Evolutionary conservation across 2,888 invertebrate genomes (phyloP), one percentile per base, ranked within the genome.

Genomic region (Xylota sylvarum): DNA sequence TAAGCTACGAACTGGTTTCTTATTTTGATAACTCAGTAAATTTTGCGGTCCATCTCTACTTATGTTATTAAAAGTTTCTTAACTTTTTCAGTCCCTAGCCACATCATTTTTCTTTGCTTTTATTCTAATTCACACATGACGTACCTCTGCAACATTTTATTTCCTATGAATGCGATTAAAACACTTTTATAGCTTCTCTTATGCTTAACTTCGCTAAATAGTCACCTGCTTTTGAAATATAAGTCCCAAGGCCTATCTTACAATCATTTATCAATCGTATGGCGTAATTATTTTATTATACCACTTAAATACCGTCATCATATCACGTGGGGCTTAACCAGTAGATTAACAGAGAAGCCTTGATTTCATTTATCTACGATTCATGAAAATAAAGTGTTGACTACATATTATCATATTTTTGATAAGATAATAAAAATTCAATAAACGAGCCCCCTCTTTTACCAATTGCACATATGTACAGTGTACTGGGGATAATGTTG

Each of bases 211-310:
- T 14, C 14, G 32, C 55, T 14, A 14, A 55, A 43, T 43, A 43
- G 0, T 5, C 43, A 43, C 43, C 43, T 43, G 43, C 27, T 27
- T 6, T n/a, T 19, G 27, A 50, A 23, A 30, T 30, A 30, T 14
- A 30, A 55, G n/a, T 30, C 1, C n/a, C 52, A 30, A 55, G 30
- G 55, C 14, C n/a, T 14, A 55, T 14, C 32, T 32, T 27, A n/a
- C 14, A 55, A 52, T 52, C 14, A 55, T 43, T 30, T 32, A 32
- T 55, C 23, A 55, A 55, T 55, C 55, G 32, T 14, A 14, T 30
- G 14, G 7, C 12, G 14, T 14, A 32, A 27, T 32, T 55, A 55
- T 55, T n/a, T 40, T 9, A 40, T 40, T 40, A n/a, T n/a, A 52
- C 52, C 6, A n/a, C 4, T 30, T 30, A 52, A 52, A 9, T 10